Evolutionary conservation across 2,113 vertebrate genomes (phyloP).

Genomic region (Antennarius striatus): DNA sequence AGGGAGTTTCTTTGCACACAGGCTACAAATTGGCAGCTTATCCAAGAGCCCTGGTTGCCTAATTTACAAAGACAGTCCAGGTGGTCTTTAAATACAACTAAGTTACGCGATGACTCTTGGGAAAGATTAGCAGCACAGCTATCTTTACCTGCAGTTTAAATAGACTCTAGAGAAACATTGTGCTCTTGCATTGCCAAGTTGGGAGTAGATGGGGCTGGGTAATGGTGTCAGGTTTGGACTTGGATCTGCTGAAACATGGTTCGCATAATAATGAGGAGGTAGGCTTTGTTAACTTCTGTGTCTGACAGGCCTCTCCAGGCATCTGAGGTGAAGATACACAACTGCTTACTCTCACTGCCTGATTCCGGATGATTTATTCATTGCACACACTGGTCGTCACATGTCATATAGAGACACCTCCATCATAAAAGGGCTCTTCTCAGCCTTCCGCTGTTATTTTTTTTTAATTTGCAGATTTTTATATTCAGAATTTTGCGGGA

Average conservation of each 20-base stretch:
- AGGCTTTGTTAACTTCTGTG: conserved; percentile 71
- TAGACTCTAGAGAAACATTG: conserved; percentile 43
- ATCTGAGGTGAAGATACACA: conserved; percentile 71
- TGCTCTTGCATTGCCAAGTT: conserved; percentile 32
- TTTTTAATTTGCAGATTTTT: conserved; percentile 50
- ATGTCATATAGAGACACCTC: conserved; percentile 73
- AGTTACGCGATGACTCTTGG: conserved; percentile 38
- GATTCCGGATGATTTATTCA: conserved; percentile 79
- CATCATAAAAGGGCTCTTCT: conserved; percentile 68
- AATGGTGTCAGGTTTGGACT: conserved; percentile 65
- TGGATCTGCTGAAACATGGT: conserved; percentile 57
- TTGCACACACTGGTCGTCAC: conserved; percentile 67
- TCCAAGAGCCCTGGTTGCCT: conserved; percentile 47
- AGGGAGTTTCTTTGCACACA: conserved; percentile 24
- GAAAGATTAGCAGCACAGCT: conserved; percentile 45
- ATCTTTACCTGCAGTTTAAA: conserved; percentile 52
- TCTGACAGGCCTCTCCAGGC: conserved; percentile 72
- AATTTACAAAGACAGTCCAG: conserved; percentile 54
- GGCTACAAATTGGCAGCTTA: conserved; percentile 54
- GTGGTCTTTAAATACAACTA: conserved; percentile 49
- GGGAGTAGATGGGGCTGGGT: conserved; percentile 13
- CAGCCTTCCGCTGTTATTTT: conserved; percentile 42
- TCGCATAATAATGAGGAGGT: conserved; percentile 67
- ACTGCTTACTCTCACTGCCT: conserved; percentile 72
- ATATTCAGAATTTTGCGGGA: conserved; percentile 43